A percentile compares a stretch with the other conserved stretches of the same genome.
Conservation (phyloP, 1,140 invertebrate genomes). For the Sinonovacula constricta region DNA sequence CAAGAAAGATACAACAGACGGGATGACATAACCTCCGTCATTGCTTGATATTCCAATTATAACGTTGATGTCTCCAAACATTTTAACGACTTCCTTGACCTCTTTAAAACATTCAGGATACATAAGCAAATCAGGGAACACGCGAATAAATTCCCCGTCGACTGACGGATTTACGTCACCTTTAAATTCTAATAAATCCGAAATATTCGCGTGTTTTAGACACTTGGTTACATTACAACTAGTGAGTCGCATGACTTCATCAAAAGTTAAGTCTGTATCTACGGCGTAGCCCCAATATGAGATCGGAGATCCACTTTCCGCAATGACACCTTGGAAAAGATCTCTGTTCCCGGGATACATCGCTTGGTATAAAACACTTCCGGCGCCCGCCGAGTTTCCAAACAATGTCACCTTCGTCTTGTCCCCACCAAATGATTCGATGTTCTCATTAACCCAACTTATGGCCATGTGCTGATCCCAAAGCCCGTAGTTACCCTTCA, state of each 20-base stretch:
- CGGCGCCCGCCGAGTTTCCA: conserved; percentile 64
- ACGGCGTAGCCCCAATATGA: conserved; percentile 1
- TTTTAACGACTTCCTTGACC: too few relatives aligned
- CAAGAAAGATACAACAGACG: too few relatives aligned
- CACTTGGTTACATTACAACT: background rate
- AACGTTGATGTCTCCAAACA: too few relatives aligned
- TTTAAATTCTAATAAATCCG: background rate
- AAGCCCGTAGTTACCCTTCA: conserved; percentile 76
- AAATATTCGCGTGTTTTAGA: background rate
- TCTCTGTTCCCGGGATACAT: conserved; percentile 54
- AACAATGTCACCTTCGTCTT: conserved; percentile 58
- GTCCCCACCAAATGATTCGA: conserved; percentile 61
- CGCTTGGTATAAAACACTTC: conserved; percentile 54
- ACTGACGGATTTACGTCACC: background rate
- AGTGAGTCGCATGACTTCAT: background rate
- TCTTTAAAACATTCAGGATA: too few relatives aligned
- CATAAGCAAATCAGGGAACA: too few relatives aligned
- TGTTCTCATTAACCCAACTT: conserved; percentile 59
- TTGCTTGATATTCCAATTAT: too few relatives aligned
- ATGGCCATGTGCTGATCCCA: too few relatives aligned
- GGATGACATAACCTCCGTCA: too few relatives aligned
- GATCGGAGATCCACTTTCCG: conserved; percentile 52
- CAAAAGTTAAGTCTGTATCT: too few relatives aligned
- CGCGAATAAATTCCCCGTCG: background rate
- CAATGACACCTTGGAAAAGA: conserved; percentile 48